A percentile compares a stretch with the other conserved stretches of the same genome.
phyloP scores from a whole-genome alignment of 2,888 invertebrate genomes.

The Julus scanicus region DNA sequence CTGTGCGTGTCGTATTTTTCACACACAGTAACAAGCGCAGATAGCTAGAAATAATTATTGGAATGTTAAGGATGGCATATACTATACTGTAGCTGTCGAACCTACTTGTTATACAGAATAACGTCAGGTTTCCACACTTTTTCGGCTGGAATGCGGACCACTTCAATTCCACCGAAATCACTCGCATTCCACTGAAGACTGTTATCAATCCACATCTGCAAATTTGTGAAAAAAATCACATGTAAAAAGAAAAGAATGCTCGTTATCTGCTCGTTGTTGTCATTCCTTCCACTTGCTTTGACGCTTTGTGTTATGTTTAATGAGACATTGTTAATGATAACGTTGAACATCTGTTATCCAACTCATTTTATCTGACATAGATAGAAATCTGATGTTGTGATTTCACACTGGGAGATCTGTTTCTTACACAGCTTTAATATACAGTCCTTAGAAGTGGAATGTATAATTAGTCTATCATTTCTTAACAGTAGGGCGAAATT shows the following conservation, averaged over 20 bases:
- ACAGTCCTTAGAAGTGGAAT: too few species aligned
- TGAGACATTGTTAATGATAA: too few species aligned
- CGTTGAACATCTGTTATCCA: too few species aligned
- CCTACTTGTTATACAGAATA: conserved; percentile 69
- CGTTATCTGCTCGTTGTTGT: background rate
- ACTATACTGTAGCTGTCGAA: background rate
- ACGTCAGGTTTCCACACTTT: conserved; percentile 70
- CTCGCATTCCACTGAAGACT: conserved; percentile 69
- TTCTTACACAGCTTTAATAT: too few species aligned
- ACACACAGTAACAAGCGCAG: background rate
- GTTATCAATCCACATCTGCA: conserved; percentile 69
- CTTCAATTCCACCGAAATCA: conserved; percentile 68
- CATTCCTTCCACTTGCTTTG: too few species aligned
- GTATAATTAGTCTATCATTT: too few species aligned
- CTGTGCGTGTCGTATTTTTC: background rate
- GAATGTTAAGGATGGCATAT: background rate
- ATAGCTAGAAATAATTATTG: background rate
- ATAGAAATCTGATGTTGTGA: too few species aligned
- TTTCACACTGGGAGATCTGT: too few species aligned
- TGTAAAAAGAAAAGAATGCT: conserved; percentile 29
- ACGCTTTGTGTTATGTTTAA: too few species aligned
- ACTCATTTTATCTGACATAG: too few species aligned
- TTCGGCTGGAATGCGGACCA: conserved; percentile 68
- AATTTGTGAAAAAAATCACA: background rate
- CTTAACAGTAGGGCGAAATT: too few species aligned